phyloP scores from a whole-genome alignment of 2,113 vertebrate genomes.

The Pedetes capensis region DNA sequence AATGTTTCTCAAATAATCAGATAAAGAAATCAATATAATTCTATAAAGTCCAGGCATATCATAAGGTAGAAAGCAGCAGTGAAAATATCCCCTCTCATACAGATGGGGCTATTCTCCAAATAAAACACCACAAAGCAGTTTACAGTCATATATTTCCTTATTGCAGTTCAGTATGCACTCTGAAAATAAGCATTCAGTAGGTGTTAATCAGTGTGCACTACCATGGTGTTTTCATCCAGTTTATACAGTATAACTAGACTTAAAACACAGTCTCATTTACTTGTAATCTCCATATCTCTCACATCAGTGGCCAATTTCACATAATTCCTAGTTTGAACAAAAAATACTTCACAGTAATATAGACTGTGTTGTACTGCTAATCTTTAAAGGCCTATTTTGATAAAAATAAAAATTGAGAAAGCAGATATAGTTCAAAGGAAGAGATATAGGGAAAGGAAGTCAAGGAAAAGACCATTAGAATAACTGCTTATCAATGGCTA shows the following conservation, averaged over 20 bases:
- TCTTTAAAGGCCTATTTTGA: not conserved
- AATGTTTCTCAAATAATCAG: conserved; percentile 48
- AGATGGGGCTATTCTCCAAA: conserved; percentile 32
- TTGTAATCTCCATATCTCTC: not conserved
- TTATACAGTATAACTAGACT: not conserved
- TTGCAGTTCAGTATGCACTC: not conserved
- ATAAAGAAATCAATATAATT: conserved; percentile 67
- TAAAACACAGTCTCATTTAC: conserved; percentile 56
- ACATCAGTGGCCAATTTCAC: conserved; percentile 55
- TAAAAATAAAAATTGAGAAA: not conserved
- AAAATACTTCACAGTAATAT: not conserved
- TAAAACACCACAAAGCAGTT: conserved; percentile 57
- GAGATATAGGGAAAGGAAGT: not conserved
- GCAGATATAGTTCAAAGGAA: not conserved
- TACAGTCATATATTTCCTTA: conserved; percentile 30
- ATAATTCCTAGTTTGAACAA: conserved; percentile 54
- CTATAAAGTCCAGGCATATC: conserved; percentile 76
- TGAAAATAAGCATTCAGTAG: conserved; percentile 37
- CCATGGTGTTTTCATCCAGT: conserved; percentile 32
- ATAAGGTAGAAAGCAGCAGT: conserved; percentile 57
- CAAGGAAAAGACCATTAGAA: not conserved
- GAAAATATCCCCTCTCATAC: not conserved
- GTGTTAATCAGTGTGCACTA: conserved; percentile 50
- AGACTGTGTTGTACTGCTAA: not conserved
- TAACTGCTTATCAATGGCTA: not conserved